Base-by-base conservation (phyloP, 2,113 vertebrate species). In the Ifrita kowaldi region DNA sequence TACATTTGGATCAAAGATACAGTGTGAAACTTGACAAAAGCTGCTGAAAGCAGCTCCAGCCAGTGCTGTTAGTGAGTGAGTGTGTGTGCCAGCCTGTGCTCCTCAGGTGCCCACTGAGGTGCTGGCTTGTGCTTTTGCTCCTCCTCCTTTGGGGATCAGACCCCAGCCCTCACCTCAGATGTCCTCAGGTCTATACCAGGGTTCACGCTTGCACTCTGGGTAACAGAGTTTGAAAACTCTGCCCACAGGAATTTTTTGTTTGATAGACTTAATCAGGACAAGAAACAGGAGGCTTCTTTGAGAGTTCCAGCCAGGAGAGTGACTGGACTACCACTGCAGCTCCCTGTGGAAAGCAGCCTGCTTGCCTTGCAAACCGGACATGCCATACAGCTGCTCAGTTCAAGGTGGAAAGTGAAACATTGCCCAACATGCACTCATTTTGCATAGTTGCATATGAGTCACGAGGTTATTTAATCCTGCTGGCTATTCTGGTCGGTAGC, bases 61-160 rank as follows among this genome's bases (percentile, higher is more conserved):
- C 5, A 0, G 16, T 13, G 26, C 42, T 46, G 56, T 23, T 11
- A 16, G 13, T 3, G n/a, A 89, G 14, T 0, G 23, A 53, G 22
- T 1, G 2, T 0, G 1, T 2, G 26, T 28, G 17, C n/a, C 28
- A n/a, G 63, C 35, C 74, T 63, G 4, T 2, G 0, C 32, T 63
- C 9, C 57, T 35, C 1, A 4, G 28, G 24, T 46, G 33, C 23
- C 28, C 57, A 18, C 14, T 65, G 60, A n/a, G n/a, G 5, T 23
- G 13, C 14, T 22, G 6, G 16, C 18, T 18, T 1, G 0, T 39
- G 13, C 47, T 68, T 69, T n/a, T 60, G 13, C 59, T 69, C 50
- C 37, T 63, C 20, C 37, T 63, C 39, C 41, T 79, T 3, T 28
- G 3, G 6, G 30, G 42, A 1, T 9, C 55, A 81, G 18, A 67